Evolutionary conservation across 2,888 invertebrate genomes (phyloP).

Genomic region (Cosmia trapezina): DNA sequence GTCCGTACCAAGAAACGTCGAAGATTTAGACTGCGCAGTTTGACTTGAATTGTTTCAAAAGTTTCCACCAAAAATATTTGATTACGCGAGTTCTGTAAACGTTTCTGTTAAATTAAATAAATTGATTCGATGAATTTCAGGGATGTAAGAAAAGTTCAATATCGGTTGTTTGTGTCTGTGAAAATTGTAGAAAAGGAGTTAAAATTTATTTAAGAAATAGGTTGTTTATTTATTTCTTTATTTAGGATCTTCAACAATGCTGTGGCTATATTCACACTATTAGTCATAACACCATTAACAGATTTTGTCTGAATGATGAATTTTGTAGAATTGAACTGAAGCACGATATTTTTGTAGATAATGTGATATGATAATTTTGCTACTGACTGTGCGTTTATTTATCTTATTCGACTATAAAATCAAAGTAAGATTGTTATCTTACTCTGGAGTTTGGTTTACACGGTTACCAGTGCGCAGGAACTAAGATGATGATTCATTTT

Average conservation of each 20-base stretch:
- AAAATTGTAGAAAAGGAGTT: not conserved
- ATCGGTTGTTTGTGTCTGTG: not conserved
- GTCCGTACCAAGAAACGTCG: constrained; percentile 66
- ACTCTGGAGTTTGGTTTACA: not conserved
- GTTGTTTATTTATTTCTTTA: too few species aligned
- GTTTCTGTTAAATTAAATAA: constrained; percentile 40
- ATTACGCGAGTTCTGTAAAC: constrained; percentile 50
- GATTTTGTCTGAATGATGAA: too few species aligned
- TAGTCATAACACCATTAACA: not conserved
- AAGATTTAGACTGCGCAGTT: constrained; percentile 60
- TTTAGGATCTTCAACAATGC: too few species aligned
- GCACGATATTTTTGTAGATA: not conserved
- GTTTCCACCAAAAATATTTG: constrained; percentile 59
- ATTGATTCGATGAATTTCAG: constrained; percentile 35
- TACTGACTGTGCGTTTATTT: not conserved
- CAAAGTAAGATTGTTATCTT: too few species aligned
- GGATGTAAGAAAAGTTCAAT: constrained; percentile 1
- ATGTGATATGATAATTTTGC: not conserved
- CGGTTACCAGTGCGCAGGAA: not conserved
- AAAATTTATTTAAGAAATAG: not conserved
- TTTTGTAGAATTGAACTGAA: not conserved
- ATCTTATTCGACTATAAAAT: not conserved
- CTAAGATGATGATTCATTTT: not conserved
- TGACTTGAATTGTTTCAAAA: constrained; percentile 56
- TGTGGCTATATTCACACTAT: not conserved